A percentile compares a stretch with the other conserved stretches of the same genome.
Evolutionary conservation across 2,888 invertebrate species (phyloP).

Genomic region (Arctia plantaginis): DNA sequence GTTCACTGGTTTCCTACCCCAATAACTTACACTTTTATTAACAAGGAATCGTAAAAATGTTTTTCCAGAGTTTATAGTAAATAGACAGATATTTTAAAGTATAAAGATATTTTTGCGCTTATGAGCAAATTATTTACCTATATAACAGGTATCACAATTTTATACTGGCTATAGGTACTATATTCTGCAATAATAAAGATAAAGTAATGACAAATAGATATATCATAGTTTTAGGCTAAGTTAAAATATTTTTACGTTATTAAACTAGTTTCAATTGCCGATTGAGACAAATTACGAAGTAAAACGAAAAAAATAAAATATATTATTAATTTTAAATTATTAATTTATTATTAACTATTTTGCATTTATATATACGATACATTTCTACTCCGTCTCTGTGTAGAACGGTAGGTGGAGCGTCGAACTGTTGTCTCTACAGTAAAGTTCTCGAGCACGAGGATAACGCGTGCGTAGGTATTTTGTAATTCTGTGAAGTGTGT

Average conservation of each 20-base stretch:
- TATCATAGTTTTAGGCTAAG: not conserved
- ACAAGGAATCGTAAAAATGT: not conserved
- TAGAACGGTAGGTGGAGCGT: slow-evolving; percentile 1
- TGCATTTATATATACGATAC: not conserved
- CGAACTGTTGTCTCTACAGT: slow-evolving; percentile 4
- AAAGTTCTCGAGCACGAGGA: slow-evolving; percentile 12
- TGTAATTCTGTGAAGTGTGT: slow-evolving; percentile 16
- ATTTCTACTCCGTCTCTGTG: not conserved
- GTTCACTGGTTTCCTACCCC: not conserved
- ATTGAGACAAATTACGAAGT: not conserved
- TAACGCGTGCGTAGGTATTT: slow-evolving; percentile 7
- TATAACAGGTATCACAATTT: not conserved
- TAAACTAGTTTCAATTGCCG: not conserved
- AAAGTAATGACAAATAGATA: not conserved
- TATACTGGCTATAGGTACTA: not conserved
- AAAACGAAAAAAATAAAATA: not conserved
- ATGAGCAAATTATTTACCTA: too few relatives aligned
- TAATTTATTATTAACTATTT: not conserved
- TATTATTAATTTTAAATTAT: too few relatives aligned
- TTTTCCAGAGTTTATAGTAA: not conserved
- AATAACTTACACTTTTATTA: not conserved
- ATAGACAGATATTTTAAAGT: not conserved
- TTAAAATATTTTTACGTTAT: not conserved
- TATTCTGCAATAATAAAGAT: not conserved
- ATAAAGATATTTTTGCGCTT: not conserved